Evolutionary conservation across 92 coral and sea anemone species (phyloP), one percentile per base, ranked within the genome.

Genomic region (Umimayanthus kanabou): DNA sequence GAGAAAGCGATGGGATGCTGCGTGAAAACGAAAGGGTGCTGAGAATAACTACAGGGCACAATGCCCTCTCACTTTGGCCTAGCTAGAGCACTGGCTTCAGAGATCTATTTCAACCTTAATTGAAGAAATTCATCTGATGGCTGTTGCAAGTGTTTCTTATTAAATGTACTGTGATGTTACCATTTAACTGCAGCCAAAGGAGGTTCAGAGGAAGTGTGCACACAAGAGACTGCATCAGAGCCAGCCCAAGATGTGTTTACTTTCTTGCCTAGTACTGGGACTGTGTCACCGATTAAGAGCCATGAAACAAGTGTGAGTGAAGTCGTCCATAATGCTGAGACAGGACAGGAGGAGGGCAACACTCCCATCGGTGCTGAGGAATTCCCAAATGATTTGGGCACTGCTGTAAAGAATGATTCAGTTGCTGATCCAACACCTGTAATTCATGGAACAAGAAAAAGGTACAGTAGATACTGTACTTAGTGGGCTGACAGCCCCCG

Each of bases 331-430:
- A 53, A 26, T 23, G 43, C 6, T 42, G 64, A 49, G 23, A 10
- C 45, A 22, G 11, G 22, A 30, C 40, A 72, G 40, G 22, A 50
- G 22, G 5, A 73, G 9, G 25, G 15, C 5, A 40, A 11, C 6
- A 74, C 80, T 5, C 88, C 88, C 13, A 23, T 39, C 26, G 70
- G 29, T 61, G 40, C 22, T n/a, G 88, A 85, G 23, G 89, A 76
- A 25, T 94, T 93, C 26, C 92, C 93, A 5, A 92, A 95, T 64
- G 76, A 85, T 11, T 89, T 94, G 39, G 98, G 98, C 37, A 93
- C 98, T 61, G 92, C 94, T 61, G 91, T 95, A 16, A 95, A 95
- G 84, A 87, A 58, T 28, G 75, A 82, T 25, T 85, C 80, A 4
- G 82, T 86, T 25, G 87, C 96, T 37, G 93, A 94, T 11, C 93